These are phyloP conservation scores for Panurus biarmicus DNA, from an alignment of 2,113 vertebrate species.

Conservation along the genomic window DNA sequence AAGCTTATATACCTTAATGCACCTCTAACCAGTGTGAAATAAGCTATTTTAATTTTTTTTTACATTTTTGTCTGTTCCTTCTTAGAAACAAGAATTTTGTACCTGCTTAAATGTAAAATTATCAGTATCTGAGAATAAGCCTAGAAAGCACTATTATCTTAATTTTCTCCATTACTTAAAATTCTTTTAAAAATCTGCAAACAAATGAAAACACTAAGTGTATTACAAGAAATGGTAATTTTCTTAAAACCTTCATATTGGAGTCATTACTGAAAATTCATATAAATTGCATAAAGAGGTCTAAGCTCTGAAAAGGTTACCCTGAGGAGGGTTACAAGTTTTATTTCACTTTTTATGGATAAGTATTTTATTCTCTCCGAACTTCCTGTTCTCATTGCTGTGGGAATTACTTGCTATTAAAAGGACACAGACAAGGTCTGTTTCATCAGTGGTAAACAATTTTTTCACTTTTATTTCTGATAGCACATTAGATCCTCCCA, in stretches of 20 bases:
- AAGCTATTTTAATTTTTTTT: slow-evolving; percentile 57
- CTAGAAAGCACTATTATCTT: not conserved
- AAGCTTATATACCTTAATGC: slow-evolving; percentile 56
- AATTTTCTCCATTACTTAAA: not conserved
- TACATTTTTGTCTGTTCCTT: not conserved
- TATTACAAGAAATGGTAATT: not conserved
- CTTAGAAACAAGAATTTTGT: not conserved
- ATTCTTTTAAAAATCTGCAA: not conserved
- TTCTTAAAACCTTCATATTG: not conserved
- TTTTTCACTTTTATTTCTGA: slow-evolving; percentile 13
- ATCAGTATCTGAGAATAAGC: not conserved
- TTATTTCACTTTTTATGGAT: not conserved
- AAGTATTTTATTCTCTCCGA: slow-evolving; percentile 18
- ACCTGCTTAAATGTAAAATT: not conserved
- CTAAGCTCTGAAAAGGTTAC: not conserved
- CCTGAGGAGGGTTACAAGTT: not conserved
- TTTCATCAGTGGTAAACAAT: slow-evolving; percentile 4
- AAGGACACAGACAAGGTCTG: not conserved
- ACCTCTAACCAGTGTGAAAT: slow-evolving; percentile 35
- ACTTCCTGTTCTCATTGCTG: not conserved
- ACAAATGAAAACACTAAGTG: not conserved
- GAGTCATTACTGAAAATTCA: not conserved
- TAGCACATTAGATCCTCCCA: not conserved
- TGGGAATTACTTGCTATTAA: not conserved
- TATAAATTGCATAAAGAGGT: not conserved